Evolutionary conservation across 2,888 invertebrate genomes (phyloP).

Genomic region (Lamellibrachia columna): DNA sequence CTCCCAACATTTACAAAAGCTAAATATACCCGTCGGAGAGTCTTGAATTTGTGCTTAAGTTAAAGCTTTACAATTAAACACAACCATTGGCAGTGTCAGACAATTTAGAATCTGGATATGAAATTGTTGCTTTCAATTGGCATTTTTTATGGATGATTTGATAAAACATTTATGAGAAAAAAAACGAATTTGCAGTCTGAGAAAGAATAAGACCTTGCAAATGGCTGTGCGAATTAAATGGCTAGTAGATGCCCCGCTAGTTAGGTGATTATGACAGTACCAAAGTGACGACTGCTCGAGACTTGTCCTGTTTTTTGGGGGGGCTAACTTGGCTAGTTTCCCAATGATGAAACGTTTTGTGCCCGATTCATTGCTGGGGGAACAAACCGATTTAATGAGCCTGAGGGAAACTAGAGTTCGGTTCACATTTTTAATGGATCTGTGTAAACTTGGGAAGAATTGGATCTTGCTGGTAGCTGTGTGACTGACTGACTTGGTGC

Average conservation of each 20-base stretch:
- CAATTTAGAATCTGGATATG: neutral
- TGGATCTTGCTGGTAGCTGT: too few relatives aligned
- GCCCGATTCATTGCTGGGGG: neutral
- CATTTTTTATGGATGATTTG: neutral
- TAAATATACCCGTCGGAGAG: neutral
- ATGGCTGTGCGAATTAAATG: neutral
- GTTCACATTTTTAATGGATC: neutral
- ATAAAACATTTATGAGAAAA: neutral
- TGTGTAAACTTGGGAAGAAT: too few relatives aligned
- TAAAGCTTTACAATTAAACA: too few relatives aligned
- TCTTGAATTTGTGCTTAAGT: too few relatives aligned
- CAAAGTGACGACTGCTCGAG: neutral
- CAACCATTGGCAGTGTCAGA: too few relatives aligned
- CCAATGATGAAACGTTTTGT: neutral
- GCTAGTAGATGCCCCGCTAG: neutral
- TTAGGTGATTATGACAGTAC: neutral
- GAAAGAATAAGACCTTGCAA: neutral
- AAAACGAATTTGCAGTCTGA: neutral
- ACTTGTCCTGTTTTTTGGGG: neutral
- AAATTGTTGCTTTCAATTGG: neutral
- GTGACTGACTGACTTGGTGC: too few relatives aligned
- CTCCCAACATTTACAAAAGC: neutral
- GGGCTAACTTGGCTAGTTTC: neutral
- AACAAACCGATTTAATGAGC: neutral
- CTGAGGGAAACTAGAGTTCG: neutral